A percentile compares a stretch with the other conserved stretches of the same genome.
Evolutionary conservation across 2,797 vertebrate species (phyloP).

Genomic region (Microctenopoma lineatum): DNA sequence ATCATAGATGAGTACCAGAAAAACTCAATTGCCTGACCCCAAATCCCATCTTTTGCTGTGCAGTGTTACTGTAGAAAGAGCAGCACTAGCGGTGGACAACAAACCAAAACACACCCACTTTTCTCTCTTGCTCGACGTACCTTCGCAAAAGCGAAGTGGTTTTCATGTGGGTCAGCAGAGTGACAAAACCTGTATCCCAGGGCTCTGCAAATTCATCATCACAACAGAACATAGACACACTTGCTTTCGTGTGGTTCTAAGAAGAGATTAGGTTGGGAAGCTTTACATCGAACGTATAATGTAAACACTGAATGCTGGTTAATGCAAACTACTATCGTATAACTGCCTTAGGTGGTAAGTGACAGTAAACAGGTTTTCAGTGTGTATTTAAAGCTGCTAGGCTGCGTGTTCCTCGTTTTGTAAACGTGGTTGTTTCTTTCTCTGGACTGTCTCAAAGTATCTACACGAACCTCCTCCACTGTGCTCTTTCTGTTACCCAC

Average conservation of each 20-base stretch:
- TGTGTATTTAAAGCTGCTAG: constrained; percentile 27
- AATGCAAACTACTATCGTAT: constrained; percentile 35
- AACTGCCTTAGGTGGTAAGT: constrained; percentile 37
- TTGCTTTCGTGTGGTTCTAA: constrained; percentile 19
- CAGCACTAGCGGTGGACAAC: constrained; percentile 11
- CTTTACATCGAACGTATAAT: constrained; percentile 52
- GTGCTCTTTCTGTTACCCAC: constrained; percentile 30
- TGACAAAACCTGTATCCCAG: constrained; percentile 29
- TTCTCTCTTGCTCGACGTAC: not conserved
- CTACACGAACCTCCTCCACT: constrained; percentile 38
- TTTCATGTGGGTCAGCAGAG: constrained; percentile 45
- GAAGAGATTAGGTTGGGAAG: constrained; percentile 27
- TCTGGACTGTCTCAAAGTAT: constrained; percentile 28
- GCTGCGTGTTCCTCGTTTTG: constrained; percentile 28
- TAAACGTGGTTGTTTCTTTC: constrained; percentile 16
- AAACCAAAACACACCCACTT: not conserved
- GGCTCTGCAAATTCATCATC: constrained; percentile 48
- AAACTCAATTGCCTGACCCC: constrained; percentile 40
- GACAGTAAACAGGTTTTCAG: constrained; percentile 39
- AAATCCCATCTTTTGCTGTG: constrained; percentile 21
- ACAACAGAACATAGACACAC: constrained; percentile 40
- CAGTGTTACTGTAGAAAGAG: not conserved
- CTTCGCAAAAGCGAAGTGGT: constrained; percentile 17
- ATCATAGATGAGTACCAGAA: constrained; percentile 26
- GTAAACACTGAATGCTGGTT: constrained; percentile 27